A percentile compares a stretch with the other conserved stretches of the same genome.
phyloP scores from a whole-genome alignment of 2,888 invertebrate genomes.

The Tipula unca region DNA sequence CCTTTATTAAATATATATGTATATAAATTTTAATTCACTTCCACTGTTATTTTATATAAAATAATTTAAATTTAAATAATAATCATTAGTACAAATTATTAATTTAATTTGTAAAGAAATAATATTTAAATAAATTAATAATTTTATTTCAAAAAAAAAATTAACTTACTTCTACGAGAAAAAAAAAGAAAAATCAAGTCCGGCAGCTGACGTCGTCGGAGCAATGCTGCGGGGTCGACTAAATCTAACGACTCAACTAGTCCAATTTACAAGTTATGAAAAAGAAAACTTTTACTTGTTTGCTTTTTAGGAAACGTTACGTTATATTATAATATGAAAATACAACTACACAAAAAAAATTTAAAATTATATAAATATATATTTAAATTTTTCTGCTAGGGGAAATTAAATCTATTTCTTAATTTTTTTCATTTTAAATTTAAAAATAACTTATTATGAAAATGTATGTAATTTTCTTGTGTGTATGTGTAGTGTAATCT shows the following conservation, averaged over 20 bases:
- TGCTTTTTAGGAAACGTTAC: slow-evolving; percentile 26
- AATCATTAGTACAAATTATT: not conserved
- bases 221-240: slow-evolving; percentile 46
- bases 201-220: slow-evolving; percentile 45
- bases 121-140: slow-evolving; percentile 14
- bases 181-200: slow-evolving; percentile 41
- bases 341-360: not conserved
- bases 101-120: not conserved
- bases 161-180: slow-evolving; percentile 42
- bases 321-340: not conserved
- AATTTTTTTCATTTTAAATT: not conserved
- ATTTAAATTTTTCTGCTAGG: not conserved
- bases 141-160: slow-evolving; percentile 24
- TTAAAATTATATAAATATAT: not conserved
- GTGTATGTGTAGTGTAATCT: not conserved
- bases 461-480: not conserved
- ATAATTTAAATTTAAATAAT: not conserved
- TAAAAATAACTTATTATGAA: not conserved
- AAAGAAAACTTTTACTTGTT: slow-evolving; percentile 21
- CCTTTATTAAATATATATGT: not conserved
- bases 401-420: not conserved
- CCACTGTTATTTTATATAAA: slow-evolving; percentile 18
- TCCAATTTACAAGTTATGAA: slow-evolving; percentile 21
- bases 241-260: slow-evolving; percentile 32
- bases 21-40: slow-evolving; percentile 20